phyloP scores from a whole-genome alignment of 2,888 invertebrate genomes.

The Calliphora vomitoria region DNA sequence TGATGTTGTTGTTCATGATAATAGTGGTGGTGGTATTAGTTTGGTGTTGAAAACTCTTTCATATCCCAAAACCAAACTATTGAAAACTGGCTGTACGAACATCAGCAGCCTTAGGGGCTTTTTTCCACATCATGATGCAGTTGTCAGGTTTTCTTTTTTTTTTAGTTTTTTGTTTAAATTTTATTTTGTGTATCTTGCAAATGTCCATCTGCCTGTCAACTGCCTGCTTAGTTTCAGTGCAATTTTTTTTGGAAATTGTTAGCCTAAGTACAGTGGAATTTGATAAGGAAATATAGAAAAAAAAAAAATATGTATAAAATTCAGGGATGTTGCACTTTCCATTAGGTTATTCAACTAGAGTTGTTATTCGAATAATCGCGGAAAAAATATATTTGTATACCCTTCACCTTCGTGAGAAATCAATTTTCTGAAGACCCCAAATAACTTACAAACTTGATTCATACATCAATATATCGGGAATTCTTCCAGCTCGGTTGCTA shows the following conservation, averaged over 20 bases:
- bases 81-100: slow-evolving; percentile 29
- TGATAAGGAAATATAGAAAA: neutral
- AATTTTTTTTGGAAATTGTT: neutral
- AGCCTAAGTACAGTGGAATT: slow-evolving; percentile 7
- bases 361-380: no score
- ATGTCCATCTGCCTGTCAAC: slow-evolving; percentile 69
- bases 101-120: slow-evolving; percentile 43
- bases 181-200: slow-evolving; percentile 54
- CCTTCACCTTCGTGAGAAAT: no score
- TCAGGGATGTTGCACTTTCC: no score
- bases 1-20: slow-evolving; percentile 6
- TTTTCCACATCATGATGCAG: slow-evolving; percentile 51
- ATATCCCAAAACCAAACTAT: slow-evolving; percentile 43
- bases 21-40: slow-evolving; percentile 22
- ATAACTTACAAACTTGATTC: no score
- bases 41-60: slow-evolving; percentile 33
- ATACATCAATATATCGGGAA: no score
- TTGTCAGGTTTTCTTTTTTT: slow-evolving; percentile 50
- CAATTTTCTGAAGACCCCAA: no score
- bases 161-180: slow-evolving; percentile 6
- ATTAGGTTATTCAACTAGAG: no score
- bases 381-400: no score
- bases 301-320: no score
- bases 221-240: slow-evolving; percentile 3
- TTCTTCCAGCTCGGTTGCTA: no score